These are phyloP conservation scores for Mixornis gularis DNA, from an alignment of 2,113 vertebrate species.

Conservation along the genomic window DNA sequence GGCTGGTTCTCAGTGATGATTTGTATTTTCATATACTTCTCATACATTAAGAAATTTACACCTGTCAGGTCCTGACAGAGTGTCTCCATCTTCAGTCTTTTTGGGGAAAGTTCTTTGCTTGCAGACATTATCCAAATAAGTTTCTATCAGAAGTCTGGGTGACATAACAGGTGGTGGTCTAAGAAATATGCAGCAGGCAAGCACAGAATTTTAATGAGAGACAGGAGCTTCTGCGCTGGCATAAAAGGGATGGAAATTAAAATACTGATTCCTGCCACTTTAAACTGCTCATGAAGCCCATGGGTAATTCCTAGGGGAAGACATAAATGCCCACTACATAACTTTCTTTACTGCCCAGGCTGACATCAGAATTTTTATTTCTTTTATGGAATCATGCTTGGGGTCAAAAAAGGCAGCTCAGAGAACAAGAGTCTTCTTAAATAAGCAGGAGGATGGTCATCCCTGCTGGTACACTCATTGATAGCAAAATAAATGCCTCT, in stretches of 20 bases:
- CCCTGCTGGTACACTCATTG: neutral
- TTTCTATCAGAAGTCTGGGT: slow-evolving; percentile 66
- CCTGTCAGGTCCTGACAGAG: slow-evolving; percentile 71
- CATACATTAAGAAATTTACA: slow-evolving; percentile 74
- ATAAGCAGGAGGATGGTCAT: neutral
- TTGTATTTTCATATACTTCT: slow-evolving; percentile 73
- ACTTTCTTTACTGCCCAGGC: neutral
- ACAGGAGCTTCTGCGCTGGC: neutral
- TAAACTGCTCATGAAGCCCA: slow-evolving; percentile 27
- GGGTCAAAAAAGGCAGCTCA: neutral
- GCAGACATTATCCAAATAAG: slow-evolving; percentile 74
- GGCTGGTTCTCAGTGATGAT: slow-evolving; percentile 63
- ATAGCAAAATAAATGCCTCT: neutral
- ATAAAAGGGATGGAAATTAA: slow-evolving; percentile 34
- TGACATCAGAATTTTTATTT: neutral
- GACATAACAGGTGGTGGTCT: slow-evolving; percentile 55
- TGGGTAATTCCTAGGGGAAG: slow-evolving; percentile 13
- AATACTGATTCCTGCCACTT: slow-evolving; percentile 33
- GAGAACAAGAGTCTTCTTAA: neutral
- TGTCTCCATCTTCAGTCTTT: slow-evolving; percentile 67
- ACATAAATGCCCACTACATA: neutral
- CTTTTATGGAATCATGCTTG: neutral
- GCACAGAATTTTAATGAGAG: slow-evolving; percentile 57
- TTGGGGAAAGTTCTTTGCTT: slow-evolving; percentile 48
- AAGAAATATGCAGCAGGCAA: slow-evolving; percentile 52